Evolutionary conservation across 2,113 vertebrate genomes (phyloP), one percentile per base, ranked within the genome.

Genomic region (Himantopus leucocephalus): DNA sequence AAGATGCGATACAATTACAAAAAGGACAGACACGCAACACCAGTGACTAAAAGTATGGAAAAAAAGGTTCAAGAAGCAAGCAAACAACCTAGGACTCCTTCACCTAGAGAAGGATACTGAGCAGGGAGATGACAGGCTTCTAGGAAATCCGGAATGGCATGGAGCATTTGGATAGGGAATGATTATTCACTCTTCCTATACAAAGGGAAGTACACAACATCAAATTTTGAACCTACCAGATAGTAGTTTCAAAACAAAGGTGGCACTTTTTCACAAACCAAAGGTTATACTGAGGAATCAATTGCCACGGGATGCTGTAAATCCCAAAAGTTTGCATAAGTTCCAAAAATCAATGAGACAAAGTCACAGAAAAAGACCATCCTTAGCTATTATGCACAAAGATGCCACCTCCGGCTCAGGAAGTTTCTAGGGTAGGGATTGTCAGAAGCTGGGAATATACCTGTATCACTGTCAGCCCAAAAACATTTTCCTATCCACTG

Each of bases 1-100:
- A 32, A 29, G 7, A 7, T 1, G 22, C 0, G 0, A 26, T 22
- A n/a, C 10, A 37, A 15, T 81, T 52, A 64, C 21, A 32, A 75
- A 90, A 80, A 87, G 14, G 35, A 78, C 52, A 68, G 68, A 29
- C 10, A 29, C 1, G 2, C 10, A 79, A 6, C 10, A 62, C 6
- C 19, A 81, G 20, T 35, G 14, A 70, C 15, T 80, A 48, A 53
- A 87, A 67, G 3, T 32, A 66, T 20, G 26, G 34, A 26, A 43
- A 35, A 71, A 91, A 90, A 58, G 16, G 41, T 50, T 80, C 17
- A 41, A 47, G 52, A 78, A 37, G 39, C 10, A 95, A 67, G 32
- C 10, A 83, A 91, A 77, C 15, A 58, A 58, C 15, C 10, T 22
- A 37, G 23, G 17, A 80, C 24, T 12, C 52, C 55, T 93, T 30